phyloP scores from a whole-genome alignment of 2,113 vertebrate species.

The Diphyllodes magnificus region DNA sequence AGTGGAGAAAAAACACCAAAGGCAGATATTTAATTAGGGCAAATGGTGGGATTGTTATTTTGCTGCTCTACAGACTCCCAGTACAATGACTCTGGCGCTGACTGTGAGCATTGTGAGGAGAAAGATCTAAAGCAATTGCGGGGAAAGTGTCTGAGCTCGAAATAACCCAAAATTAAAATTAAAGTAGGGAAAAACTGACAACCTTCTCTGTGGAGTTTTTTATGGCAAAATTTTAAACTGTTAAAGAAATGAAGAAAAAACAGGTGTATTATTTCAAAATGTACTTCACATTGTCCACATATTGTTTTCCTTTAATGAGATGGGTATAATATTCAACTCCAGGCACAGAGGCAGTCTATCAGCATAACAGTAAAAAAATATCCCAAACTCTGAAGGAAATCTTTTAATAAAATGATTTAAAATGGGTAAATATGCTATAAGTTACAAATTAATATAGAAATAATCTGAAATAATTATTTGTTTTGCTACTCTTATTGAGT shows the following conservation, averaged over 20 bases:
- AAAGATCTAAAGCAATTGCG: neutral
- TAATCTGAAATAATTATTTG: neutral
- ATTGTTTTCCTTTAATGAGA: neutral
- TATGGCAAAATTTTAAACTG: neutral
- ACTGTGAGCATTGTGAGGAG: neutral
- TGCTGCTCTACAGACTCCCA: neutral
- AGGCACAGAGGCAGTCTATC: neutral
- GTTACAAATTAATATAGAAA: neutral
- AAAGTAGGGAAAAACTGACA: neutral
- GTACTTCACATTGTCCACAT: neutral
- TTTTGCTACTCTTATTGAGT: neutral
- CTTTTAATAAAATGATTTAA: accelerated
- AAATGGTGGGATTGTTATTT: slow-evolving; percentile 7
- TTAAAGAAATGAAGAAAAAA: neutral
- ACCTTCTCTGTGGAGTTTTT: neutral
- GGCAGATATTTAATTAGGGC: slow-evolving; percentile 4
- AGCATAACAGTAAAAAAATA: neutral
- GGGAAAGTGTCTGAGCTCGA: neutral
- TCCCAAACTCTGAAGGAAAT: neutral
- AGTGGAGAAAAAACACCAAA: neutral
- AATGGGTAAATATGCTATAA: neutral
- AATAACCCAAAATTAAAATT: neutral
- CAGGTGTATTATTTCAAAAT: neutral
- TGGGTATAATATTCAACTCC: neutral
- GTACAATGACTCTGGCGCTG: neutral